Evolutionary conservation across 1,140 invertebrate species (phyloP), one percentile per base, ranked within the genome.

Genomic region (Polyergus mexicanus): DNA sequence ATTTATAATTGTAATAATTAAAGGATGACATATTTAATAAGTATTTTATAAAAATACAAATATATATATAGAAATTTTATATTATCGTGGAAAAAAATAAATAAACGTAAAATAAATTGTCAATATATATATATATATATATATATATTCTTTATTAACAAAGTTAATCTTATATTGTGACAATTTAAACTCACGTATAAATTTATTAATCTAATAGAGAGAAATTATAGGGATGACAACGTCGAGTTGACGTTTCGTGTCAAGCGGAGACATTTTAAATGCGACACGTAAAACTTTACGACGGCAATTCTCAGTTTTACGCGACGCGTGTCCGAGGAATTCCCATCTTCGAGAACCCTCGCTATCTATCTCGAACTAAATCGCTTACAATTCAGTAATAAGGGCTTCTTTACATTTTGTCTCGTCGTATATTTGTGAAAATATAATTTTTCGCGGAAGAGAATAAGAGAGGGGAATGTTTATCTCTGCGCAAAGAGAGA

Each of bases 121-220:
- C 44, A 5, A 4, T 47, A 28, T 28, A 28, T 0, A 7, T 19
- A 7, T n/a, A n/a, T n/a, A n/a, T n/a, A n/a, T n/a, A 51, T 51
- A 51, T 8, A n/a, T 0, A 7, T 19, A 7, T n/a, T 19, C 8
- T 22, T 3, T 11, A 58, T 58, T 58, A 22, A n/a, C n/a, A 58
- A 58, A 58, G 16, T 13, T 32, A 28, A 68, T 68, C 8, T 68
- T 28, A 3, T 47, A 25, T 25, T 28, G 32, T 32, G 62, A 68
- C 66, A 68, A 25, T 25, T 28, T 76, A n/a, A 22, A 22, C 16
- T 35, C 25, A n/a, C 1, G 13, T 16, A 44, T 68, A 65, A 78
- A 78, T 63, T 77, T 62, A 44, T 11, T 44, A 32, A 35, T 47
- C 25, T 77, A 63, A 77, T 62, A 77, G 47, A 65, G 19, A 44